Conservation (phyloP, 2,113 vertebrate genomes). For the Brachyhypopomus occidentalis region DNA sequence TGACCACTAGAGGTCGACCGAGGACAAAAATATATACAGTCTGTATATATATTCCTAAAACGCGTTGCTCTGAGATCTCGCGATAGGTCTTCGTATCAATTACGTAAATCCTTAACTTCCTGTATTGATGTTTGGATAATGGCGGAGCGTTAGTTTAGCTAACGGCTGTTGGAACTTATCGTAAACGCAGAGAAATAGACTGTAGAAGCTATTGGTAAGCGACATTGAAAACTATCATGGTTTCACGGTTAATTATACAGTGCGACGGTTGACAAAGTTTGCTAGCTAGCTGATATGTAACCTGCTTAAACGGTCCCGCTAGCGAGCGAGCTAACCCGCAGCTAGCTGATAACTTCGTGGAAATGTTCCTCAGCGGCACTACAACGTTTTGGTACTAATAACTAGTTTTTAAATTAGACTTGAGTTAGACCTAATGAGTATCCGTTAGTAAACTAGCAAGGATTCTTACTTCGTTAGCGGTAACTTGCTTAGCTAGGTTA, state of each 20-base stretch:
- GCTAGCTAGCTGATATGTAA: not conserved
- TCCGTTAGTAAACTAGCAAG: too few species aligned
- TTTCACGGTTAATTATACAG: too few species aligned
- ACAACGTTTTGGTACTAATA: too few species aligned
- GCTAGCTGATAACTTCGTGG: not conserved
- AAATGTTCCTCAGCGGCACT: too few species aligned
- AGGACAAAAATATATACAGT: too few species aligned
- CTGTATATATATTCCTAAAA: not conserved
- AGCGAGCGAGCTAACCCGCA: not conserved
- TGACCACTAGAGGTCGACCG: too few species aligned
- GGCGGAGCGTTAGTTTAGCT: conserved; percentile 62
- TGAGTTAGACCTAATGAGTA: too few species aligned
- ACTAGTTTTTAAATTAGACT: too few species aligned
- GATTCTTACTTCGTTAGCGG: too few species aligned
- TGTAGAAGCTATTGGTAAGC: conserved; percentile 29
- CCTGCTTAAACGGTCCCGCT: not conserved
- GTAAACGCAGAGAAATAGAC: conserved; percentile 69
- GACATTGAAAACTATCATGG: not conserved
- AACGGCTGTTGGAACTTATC: conserved; percentile 55
- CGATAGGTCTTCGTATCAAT: not conserved
- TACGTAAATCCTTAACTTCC: conserved; percentile 47
- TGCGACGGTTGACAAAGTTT: not conserved
- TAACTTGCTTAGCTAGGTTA: too few species aligned
- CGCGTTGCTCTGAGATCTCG: conserved; percentile 22
- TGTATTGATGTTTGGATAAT: conserved; percentile 59